These are phyloP conservation scores for Pygmarrhopalites habei DNA, from an alignment of 1,140 invertebrate genomes.

Conservation along the genomic window DNA sequence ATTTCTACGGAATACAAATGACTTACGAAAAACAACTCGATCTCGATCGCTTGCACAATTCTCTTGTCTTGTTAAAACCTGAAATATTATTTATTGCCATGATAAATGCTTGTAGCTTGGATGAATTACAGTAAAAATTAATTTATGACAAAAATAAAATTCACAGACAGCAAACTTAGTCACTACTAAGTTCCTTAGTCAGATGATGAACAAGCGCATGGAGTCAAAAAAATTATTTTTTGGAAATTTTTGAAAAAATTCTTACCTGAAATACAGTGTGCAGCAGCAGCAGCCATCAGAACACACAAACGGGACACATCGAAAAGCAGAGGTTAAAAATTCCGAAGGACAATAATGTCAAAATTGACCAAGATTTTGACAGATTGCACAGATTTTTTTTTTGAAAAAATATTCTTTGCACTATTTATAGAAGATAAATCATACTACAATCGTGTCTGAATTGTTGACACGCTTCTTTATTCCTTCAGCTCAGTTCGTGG, in stretches of 20 bases:
- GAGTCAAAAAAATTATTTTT: background rate
- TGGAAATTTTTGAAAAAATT: background rate
- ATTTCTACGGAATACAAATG: background rate
- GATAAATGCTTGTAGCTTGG: background rate
- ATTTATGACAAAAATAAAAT: background rate
- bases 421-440: background rate
- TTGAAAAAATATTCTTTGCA: background rate
- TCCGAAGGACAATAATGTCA: background rate
- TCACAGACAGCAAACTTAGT: background rate
- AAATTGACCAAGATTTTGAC: background rate
- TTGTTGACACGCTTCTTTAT: background rate
- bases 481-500: background rate
- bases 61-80: conserved; percentile 27
- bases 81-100: conserved; percentile 3
- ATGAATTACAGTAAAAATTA: background rate
- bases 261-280: conserved; percentile 24
- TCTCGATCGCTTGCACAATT: conserved; percentile 29
- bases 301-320: conserved; percentile 16
- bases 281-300: conserved; percentile 34
- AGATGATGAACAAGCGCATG: background rate
- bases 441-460: background rate
- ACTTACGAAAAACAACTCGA: conserved; percentile 31
- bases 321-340: conserved; percentile 6
- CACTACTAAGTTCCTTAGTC: background rate
- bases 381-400: background rate